Base-by-base conservation (phyloP, 2,113 vertebrate species). In the Gracilinanus agilis region DNA sequence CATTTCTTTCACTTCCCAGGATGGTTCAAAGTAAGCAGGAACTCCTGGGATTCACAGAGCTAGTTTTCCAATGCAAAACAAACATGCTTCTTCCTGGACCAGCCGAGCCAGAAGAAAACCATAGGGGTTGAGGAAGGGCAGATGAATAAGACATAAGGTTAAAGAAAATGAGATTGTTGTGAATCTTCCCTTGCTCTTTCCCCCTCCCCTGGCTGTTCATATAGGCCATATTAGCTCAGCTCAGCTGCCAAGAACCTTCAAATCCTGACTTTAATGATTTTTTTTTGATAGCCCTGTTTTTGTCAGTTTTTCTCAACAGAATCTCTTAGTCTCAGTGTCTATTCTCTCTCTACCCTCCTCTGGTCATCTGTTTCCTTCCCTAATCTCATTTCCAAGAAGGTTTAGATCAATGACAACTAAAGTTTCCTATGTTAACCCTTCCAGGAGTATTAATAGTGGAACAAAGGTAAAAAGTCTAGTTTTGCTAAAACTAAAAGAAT, bases 1-100 rank as follows among this genome's bases (percentile, higher is more conserved):
- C 89, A 96, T 95, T 94, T 67, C 25, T 94, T 96, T 96, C 96
- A 91, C 34, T 55, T 58, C 96, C 56, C 95, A 91, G 91, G 96
- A 89, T 53, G 94, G 49, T 61, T 96, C 83, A 88, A 96, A 95
- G 92, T 34, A 92, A 96, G 40, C 27, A 90, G 29, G 88, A 94
- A 75, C 96, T 58, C 75, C 55, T 93, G 93, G 92, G 94, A 96
- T 44, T 40, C 9, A 67, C 67, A 83, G 67, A 83, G 23, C 67
- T 40, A 16, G 83, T 49, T 91, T 94, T 93, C 95, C 55, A 92
- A 27, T 90, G 89, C 83, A 96, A 97, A 96, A 96, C 95, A 96
- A 97, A 97, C 58, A 97, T 40, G 92, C 12, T 92, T 92, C 95
- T 97, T 94, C 89, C 90, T 54, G 88, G 55, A 91, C 40, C 91